Base-by-base conservation (phyloP, 2,888 invertebrate species). In the Xestia ashworthii region DNA sequence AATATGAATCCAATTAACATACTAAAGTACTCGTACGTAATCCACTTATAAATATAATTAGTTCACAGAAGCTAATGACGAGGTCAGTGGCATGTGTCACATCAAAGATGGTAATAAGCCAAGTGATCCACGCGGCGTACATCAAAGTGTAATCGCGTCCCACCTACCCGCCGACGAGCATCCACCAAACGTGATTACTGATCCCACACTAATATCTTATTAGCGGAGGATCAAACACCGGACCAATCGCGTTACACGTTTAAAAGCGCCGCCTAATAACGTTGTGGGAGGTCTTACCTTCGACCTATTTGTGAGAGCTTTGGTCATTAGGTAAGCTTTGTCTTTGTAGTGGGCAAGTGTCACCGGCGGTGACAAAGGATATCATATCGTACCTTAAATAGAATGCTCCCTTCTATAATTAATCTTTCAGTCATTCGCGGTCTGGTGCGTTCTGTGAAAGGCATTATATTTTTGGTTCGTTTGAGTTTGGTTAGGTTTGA, bases 191-290 rank as follows among this genome's bases (percentile, higher is more conserved):
- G 65, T 74, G 74, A 77, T 84, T 82, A 84, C 70, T 55, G 78
- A 71, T 41, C 78, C 81, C 78, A 67, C 72, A 74, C 71, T 69
- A 70, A 60, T 69, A 76, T 82, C 77, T 77, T 77, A 84, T 88
- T 88, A 87, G 58, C 71, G 32, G 14, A 25, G 84, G 87, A 84
- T 87, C 82, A 87, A 79, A 88, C 75, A 76, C 67, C 53, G 50
- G n/a, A 44, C 62, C 70, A 67, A 84, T 80, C 48, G 41, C 64
- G 72, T 84, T 79, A 83, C 71, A 50, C 38, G 41, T 74, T 86
- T 86, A 71, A 84, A 84, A 83, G 83, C 66, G 22, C 22, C 55
- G 50, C 11, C 69, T 83, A 86, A 70, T 79, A 64, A 53, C 38
- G 46, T 65, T 55, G 65, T 22, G 65, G 77, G 38, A 2, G 53